Conservation (phyloP, 2,888 invertebrate genomes). For the Orchesella flavescens region DNA sequence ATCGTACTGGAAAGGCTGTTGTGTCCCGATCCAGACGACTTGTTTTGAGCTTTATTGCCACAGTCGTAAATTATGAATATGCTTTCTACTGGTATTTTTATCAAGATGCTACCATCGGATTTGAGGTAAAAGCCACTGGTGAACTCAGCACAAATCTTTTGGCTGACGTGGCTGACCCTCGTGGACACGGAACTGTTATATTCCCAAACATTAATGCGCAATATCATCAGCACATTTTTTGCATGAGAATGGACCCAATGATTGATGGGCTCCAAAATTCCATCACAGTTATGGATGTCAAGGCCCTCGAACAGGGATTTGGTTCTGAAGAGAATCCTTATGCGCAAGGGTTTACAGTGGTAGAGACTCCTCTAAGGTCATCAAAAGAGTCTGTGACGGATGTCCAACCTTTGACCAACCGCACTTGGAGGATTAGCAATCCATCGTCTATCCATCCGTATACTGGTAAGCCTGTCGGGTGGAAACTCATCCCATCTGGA, state of each 20-base stretch:
- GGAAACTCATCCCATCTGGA: slow-evolving; percentile 68
- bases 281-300: slow-evolving; percentile 61
- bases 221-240: slow-evolving; percentile 69
- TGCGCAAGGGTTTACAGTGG: slow-evolving; percentile 67
- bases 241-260: slow-evolving; percentile 66
- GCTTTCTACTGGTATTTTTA: slow-evolving; percentile 67
- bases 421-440: slow-evolving; percentile 69
- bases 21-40: slow-evolving; percentile 60
- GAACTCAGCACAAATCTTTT: slow-evolving; percentile 57
- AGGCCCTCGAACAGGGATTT: slow-evolving; percentile 38
- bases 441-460: slow-evolving; percentile 62
- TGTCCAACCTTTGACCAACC: slow-evolving; percentile 42
- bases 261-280: slow-evolving; percentile 67
- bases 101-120: slow-evolving; percentile 67
- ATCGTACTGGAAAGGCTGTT: slow-evolving; percentile 62
- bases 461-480: slow-evolving; percentile 65
- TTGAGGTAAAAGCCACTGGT: slow-evolving; percentile 69
- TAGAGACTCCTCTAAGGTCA: slow-evolving; percentile 52
- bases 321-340: slow-evolving; percentile 64
- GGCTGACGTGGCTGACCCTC: slow-evolving; percentile 46
- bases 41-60: slow-evolving; percentile 67
- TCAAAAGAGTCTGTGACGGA: slow-evolving; percentile 50
- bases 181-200: slow-evolving; percentile 57
- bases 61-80: slow-evolving; percentile 70
- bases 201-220: slow-evolving; percentile 60